phyloP scores from a whole-genome alignment of 2,888 invertebrate species.

The Chouioia cunea region DNA sequence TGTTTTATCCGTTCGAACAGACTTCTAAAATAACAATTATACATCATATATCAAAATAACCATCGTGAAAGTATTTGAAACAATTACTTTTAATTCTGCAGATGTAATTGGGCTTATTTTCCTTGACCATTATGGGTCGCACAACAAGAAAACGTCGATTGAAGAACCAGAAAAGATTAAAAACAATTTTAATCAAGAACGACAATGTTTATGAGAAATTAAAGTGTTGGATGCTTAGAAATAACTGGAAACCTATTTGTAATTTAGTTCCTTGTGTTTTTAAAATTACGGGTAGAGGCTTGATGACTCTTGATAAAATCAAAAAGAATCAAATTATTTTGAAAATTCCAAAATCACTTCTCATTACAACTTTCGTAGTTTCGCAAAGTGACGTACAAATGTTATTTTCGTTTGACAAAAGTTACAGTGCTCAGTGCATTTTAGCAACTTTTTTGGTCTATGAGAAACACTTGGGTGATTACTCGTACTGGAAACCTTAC shows the following conservation, averaged over 20 bases:
- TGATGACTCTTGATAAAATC: constrained; percentile 70
- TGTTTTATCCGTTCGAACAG: too few species aligned
- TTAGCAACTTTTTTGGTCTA: constrained; percentile 81
- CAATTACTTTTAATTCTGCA: constrained; percentile 38
- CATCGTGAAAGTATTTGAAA: background rate
- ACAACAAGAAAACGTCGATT: constrained; percentile 58
- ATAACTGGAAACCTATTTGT: constrained; percentile 53
- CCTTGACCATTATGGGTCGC: constrained; percentile 58
- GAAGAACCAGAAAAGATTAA: constrained; percentile 51
- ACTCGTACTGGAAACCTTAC: constrained; percentile 76
- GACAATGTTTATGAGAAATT: constrained; percentile 51
- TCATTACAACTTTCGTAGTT: constrained; percentile 69
- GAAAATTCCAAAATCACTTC: constrained; percentile 71
- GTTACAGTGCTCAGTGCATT: constrained; percentile 75
- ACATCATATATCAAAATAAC: constrained; percentile 12
- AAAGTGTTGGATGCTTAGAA: constrained; percentile 57
- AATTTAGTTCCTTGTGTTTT: constrained; percentile 69
- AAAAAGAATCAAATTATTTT: constrained; percentile 69
- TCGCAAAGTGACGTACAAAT: constrained; percentile 57
- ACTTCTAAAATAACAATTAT: background rate
- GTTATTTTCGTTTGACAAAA: constrained; percentile 51
- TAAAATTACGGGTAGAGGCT: constrained; percentile 79
- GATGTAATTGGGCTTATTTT: constrained; percentile 38
- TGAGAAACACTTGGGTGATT: constrained; percentile 73
- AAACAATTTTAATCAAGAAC: constrained; percentile 46